phyloP scores from a whole-genome alignment of 2,797 vertebrate species.

The Pseudomugil gertrudae region DNA sequence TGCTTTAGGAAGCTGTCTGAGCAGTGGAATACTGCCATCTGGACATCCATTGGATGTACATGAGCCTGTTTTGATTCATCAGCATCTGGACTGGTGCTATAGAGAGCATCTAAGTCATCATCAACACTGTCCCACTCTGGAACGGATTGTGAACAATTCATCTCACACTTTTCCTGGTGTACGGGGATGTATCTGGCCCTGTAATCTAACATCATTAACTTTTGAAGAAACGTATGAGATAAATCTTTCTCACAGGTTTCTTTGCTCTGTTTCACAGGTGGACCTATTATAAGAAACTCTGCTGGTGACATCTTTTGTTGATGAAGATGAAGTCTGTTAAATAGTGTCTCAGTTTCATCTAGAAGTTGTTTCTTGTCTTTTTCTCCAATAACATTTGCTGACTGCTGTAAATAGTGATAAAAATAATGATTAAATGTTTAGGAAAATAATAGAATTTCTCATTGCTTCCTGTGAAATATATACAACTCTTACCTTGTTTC shows the following conservation, averaged over 20 bases:
- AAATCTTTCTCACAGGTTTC: conserved; percentile 36
- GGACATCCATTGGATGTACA: conserved; percentile 80
- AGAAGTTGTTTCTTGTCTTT: fast-evolving
- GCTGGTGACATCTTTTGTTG: conserved; percentile 36
- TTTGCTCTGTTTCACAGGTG: conserved; percentile 13
- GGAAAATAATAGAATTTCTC: too few species aligned
- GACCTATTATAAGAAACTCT: conserved; percentile 46
- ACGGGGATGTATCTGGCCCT: conserved; percentile 65
- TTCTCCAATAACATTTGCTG: not conserved
- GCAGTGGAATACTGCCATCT: conserved; percentile 80
- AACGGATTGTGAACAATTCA: not conserved
- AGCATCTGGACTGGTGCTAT: conserved; percentile 48
- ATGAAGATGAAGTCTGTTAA: conserved; percentile 35
- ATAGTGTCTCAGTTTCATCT: conserved; percentile 12
- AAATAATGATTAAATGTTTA: not conserved
- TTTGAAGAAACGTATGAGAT: conserved; percentile 61
- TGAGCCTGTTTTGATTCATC: conserved; percentile 27
- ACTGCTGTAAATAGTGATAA: not conserved
- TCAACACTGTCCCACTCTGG: not conserved
- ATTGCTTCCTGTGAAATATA: not conserved
- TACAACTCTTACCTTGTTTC: not conserved
- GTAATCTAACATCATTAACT: conserved; percentile 74
- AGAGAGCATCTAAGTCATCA: conserved; percentile 1
- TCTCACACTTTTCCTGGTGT: not conserved
- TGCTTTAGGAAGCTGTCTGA: conserved; percentile 79